Conservation (phyloP, 2,797 vertebrate genomes). For the Crenuchus spilurus region DNA sequence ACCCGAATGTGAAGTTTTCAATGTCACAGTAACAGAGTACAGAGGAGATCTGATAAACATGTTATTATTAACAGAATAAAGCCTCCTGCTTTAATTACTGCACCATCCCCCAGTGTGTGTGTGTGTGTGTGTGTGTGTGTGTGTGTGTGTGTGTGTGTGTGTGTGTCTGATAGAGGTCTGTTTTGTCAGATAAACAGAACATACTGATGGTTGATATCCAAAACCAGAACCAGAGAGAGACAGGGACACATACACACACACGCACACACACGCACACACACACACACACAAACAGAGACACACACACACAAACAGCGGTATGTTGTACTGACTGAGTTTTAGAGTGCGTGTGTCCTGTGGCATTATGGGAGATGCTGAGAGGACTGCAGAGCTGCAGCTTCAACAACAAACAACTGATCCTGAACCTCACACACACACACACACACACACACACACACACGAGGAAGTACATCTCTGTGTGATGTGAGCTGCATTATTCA, state of each 20-base stretch:
- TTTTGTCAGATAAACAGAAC: constrained; percentile 52
- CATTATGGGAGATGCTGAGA: constrained; percentile 6
- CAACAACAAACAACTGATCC: background rate
- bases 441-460: constrained; percentile 6
- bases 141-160: constrained; percentile 2
- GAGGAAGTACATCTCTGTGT: background rate
- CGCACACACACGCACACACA: constrained; percentile 10
- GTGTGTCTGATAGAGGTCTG: constrained; percentile 24
- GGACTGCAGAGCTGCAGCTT: background rate
- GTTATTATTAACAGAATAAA: constrained; percentile 51
- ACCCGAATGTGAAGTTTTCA: too few relatives aligned
- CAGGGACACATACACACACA: constrained; percentile 18
- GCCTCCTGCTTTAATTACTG: constrained; percentile 61
- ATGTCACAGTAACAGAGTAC: constrained; percentile 33
- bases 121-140: constrained; percentile 26
- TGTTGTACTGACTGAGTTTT: background rate
- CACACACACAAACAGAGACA: background rate
- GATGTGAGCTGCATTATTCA: constrained; percentile 1
- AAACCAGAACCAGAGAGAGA: constrained; percentile 23
- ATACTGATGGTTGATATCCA: constrained; percentile 48
- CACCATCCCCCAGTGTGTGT: constrained; percentile 47
- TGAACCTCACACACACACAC: constrained; percentile 13
- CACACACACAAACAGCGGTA: constrained; percentile 2
- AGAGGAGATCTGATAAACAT: constrained; percentile 48
- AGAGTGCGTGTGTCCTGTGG: background rate